Base-by-base conservation (phyloP, 2,797 vertebrate species). In the Lutjanus argentimaculatus region DNA sequence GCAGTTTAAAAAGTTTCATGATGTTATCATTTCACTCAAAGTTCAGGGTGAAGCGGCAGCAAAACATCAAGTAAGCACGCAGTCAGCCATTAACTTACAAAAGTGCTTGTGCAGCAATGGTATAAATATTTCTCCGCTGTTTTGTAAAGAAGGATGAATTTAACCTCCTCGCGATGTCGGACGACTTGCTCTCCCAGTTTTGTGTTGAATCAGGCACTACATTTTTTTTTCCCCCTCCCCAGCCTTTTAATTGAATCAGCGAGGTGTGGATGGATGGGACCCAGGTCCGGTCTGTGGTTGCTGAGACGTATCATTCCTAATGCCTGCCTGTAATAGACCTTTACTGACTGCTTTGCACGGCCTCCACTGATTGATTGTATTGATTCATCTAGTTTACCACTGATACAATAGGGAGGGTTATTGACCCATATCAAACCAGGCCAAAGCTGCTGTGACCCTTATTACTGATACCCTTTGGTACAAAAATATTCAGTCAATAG, bases 201-300 rank as follows among this genome's bases (percentile, higher is more conserved):
- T 77, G 77, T 83, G 86, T 88, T 56, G 77, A 86, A 92, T 91
- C 90, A 78, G 77, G 68, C 76, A 55, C 79, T 72, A 72, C 45
- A 57, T 85, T 88, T 82, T 85, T 82, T 85, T 59, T 14, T 21
- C 80, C 79, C 46, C 6, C 12, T n/a, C 45, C 46, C 56, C 71
- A 59, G 73, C 80, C 68, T 88, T 86, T 90, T 92, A 95, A 95
- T 93, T 93, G 88, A 95, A 94, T 94, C 93, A 91, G 88, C 70
- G 87, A 89, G 84, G 91, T 87, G 78, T 87, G 89, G 90, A 88
- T 90, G 90, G 91, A 92, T 88, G 90, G 75, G 86, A 79, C 83
- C 49, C 82, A 65, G 65, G 73, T 89, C 79, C 75, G 79, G 90
- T 81, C 86, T 86, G 89, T 87, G 92, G 85, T 77, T 64, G 76